Percentiles rank a stretch among this genome's conserved stretches.
Conservation (phyloP, 2,797 vertebrate species). For the Hippocampus kuda region DNA sequence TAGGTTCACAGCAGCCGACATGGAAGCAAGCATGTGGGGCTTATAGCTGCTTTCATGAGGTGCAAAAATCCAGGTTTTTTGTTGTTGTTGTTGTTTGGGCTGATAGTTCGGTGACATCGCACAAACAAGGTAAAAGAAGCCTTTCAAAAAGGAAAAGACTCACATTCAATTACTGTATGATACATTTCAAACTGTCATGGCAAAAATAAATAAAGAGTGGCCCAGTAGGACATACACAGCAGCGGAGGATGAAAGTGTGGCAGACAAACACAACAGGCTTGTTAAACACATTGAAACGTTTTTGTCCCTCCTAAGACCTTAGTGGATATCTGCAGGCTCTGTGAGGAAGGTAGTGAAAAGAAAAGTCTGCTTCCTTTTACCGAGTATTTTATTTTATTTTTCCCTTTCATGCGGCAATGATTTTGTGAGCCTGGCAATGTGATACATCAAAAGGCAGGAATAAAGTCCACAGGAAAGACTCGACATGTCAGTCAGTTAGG, state of each 20-base stretch:
- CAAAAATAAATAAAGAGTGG: slow-evolving; percentile 15
- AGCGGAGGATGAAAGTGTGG: slow-evolving; percentile 24
- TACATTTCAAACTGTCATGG: slow-evolving; percentile 19
- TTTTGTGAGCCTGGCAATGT: slow-evolving; percentile 64
- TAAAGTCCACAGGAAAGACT: slow-evolving; percentile 44
- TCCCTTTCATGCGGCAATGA: slow-evolving; percentile 51
- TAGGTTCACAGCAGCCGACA: slow-evolving; percentile 20
- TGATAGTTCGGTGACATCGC: slow-evolving; percentile 2
- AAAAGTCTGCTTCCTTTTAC: slow-evolving; percentile 37
- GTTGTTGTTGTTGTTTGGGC: slow-evolving; percentile 4
- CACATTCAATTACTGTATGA: slow-evolving; percentile 25
- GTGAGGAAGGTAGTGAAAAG: slow-evolving; percentile 29
- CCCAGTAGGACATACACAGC: slow-evolving; percentile 27
- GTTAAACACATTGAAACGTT: slow-evolving; percentile 35
- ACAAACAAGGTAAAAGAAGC: slow-evolving; percentile 28
- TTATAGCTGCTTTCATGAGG: slow-evolving; percentile 26
- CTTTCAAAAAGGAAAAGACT: slow-evolving; percentile 9
- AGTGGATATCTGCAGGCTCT: slow-evolving; percentile 31
- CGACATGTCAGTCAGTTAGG: neutral
- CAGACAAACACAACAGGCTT: slow-evolving; percentile 29
- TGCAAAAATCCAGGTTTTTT: slow-evolving; percentile 33
- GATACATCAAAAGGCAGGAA: slow-evolving; percentile 60
- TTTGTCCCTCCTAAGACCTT: slow-evolving; percentile 40
- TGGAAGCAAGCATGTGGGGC: slow-evolving; percentile 7
- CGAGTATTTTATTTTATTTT: slow-evolving; percentile 21